A percentile compares a stretch with the other conserved stretches of the same genome.
Conservation (phyloP, 2,797 vertebrate species). For the Sebastes vulpes region DNA sequence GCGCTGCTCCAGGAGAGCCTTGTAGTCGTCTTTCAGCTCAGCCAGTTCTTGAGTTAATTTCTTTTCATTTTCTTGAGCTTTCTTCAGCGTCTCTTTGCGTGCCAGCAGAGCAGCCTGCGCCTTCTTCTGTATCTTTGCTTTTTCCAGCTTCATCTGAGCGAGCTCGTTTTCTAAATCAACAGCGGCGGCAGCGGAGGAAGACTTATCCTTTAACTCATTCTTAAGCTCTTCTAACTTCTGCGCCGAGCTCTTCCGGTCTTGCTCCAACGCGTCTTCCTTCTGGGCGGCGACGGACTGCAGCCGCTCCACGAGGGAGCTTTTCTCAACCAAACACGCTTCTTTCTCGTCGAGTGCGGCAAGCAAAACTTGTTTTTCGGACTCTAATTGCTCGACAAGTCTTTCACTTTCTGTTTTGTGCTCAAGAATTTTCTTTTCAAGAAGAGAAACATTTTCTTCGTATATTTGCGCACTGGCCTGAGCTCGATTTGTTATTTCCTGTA, state of each 20-base stretch:
- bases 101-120: slow-evolving; percentile 84
- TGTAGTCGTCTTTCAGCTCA: slow-evolving; percentile 79
- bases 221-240: slow-evolving; percentile 79
- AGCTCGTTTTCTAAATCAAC: slow-evolving; percentile 65
- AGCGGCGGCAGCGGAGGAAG: slow-evolving; percentile 2
- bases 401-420: slow-evolving; percentile 64
- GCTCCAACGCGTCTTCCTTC: slow-evolving; percentile 66
- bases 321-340: slow-evolving; percentile 76
- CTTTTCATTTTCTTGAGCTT: slow-evolving; percentile 79
- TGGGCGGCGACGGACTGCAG: slow-evolving; percentile 73
- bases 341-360: slow-evolving; percentile 75
- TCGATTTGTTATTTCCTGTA: slow-evolving; percentile 76
- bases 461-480: slow-evolving; percentile 61
- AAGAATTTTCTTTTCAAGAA: slow-evolving; percentile 76
- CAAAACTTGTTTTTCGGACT: slow-evolving; percentile 60
- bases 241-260: slow-evolving; percentile 70
- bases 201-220: slow-evolving; percentile 38
- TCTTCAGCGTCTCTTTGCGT: slow-evolving; percentile 80
- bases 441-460: slow-evolving; percentile 67
- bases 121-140: slow-evolving; percentile 85
- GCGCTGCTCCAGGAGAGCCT: slow-evolving; percentile 74
- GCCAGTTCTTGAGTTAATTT: slow-evolving; percentile 72
- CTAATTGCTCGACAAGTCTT: slow-evolving; percentile 54
- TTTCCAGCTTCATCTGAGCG: slow-evolving; percentile 78
- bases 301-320: slow-evolving; percentile 69